Evolutionary conservation across 2,113 vertebrate species (phyloP).

Genomic region (Thalassarche chlororhynchos): DNA sequence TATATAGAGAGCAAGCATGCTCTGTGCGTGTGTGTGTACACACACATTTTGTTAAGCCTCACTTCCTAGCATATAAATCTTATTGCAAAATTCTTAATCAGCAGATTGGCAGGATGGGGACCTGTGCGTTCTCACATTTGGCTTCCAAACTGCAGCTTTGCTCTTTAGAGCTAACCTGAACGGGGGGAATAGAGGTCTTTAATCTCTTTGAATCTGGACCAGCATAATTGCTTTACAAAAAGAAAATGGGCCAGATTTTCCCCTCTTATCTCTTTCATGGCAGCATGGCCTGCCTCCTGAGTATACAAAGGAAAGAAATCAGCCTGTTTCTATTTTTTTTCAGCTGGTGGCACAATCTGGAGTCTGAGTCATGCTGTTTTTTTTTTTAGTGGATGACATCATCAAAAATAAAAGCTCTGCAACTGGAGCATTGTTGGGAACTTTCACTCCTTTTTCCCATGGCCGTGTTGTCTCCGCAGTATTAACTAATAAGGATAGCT

Average conservation of each 20-base stretch:
- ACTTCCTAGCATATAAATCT: neutral
- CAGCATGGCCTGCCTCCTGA: neutral
- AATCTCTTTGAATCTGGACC: conserved; percentile 30
- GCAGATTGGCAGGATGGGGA: neutral
- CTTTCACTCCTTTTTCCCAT: neutral
- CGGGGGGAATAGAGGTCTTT: neutral
- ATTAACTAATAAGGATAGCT: neutral
- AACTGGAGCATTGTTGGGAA: neutral
- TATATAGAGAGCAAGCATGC: neutral
- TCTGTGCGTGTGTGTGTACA: neutral
- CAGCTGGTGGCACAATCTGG: neutral
- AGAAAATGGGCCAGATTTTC: conserved; percentile 8
- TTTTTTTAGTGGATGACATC: neutral
- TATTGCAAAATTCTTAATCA: neutral
- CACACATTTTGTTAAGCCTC: neutral
- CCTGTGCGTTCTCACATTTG: neutral
- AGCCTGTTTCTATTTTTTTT: neutral
- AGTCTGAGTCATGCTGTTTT: neutral
- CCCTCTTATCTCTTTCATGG: neutral
- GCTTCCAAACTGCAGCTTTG: conserved; percentile 2
- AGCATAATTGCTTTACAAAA: conserved; percentile 15
- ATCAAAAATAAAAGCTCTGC: neutral
- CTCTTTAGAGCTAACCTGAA: neutral
- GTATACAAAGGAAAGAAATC: conserved; percentile 13
- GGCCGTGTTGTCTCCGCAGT: neutral